Evolutionary conservation across 2,797 vertebrate genomes (phyloP).

Genomic region (Pipistrellus kuhlii): DNA sequence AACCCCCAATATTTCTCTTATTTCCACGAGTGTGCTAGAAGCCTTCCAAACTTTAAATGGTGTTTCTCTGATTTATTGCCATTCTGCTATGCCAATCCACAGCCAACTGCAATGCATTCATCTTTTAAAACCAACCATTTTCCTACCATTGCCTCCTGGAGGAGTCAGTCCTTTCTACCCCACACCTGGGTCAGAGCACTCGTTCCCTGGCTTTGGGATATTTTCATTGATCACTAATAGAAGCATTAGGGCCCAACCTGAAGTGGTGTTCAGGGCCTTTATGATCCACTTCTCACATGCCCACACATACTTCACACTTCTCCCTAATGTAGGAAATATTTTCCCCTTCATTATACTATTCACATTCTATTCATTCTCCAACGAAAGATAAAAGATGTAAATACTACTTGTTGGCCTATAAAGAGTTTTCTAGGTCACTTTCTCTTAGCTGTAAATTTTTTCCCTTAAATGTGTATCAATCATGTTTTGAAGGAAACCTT

Average conservation of each 20-base stretch:
- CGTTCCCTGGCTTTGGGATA: background rate
- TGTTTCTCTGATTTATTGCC: background rate
- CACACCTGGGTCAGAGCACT: too few relatives aligned
- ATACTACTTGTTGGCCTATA: background rate
- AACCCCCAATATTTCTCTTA: background rate
- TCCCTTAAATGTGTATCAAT: background rate
- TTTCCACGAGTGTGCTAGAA: background rate
- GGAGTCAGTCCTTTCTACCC: background rate
- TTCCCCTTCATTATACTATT: too few relatives aligned
- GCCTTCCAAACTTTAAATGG: background rate
- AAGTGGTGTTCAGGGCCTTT: background rate
- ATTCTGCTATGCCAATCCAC: background rate
- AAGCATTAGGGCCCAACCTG: background rate
- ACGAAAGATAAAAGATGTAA: background rate
- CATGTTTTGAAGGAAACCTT: background rate
- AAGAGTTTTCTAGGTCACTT: background rate
- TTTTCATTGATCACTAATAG: background rate
- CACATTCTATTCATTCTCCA: background rate
- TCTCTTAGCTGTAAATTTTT: background rate
- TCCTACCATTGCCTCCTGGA: background rate
- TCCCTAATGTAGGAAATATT: background rate
- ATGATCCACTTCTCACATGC: background rate
- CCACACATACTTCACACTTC: background rate
- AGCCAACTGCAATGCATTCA: background rate
- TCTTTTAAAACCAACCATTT: background rate